Evolutionary conservation across 2,113 vertebrate genomes (phyloP).

Genomic region (Ophthalmolycus amberensis): DNA sequence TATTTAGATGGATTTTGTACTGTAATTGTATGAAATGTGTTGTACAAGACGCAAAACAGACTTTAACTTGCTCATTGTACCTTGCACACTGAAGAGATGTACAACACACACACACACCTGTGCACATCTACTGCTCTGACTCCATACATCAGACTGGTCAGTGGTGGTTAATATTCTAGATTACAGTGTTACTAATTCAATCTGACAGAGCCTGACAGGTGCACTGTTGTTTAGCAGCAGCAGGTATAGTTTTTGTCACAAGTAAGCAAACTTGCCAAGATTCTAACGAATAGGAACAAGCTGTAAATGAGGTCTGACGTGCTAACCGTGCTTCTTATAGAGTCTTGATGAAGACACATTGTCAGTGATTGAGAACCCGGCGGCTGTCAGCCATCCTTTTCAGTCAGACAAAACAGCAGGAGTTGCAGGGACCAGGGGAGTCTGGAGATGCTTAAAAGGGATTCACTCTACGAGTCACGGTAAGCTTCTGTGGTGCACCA

Average conservation of each 20-base stretch:
- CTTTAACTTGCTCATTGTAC: constrained; percentile 1
- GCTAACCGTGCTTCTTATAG: constrained; percentile 58
- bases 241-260: neutral
- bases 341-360: constrained; percentile 67
- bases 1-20: constrained; percentile 36
- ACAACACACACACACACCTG: constrained; percentile 3
- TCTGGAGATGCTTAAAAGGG: constrained; percentile 67
- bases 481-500: constrained; percentile 44
- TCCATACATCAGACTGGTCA: constrained; percentile 20
- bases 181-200: constrained; percentile 46
- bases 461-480: constrained; percentile 66
- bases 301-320: constrained; percentile 14
- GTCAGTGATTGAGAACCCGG: constrained; percentile 68
- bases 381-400: constrained; percentile 53
- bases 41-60: neutral
- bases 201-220: constrained; percentile 29
- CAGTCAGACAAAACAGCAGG: constrained; percentile 36
- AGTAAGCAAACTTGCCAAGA: constrained; percentile 15
- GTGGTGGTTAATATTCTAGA: constrained; percentile 1
- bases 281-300: constrained; percentile 2
- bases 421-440: constrained; percentile 26
- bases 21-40: constrained; percentile 1
- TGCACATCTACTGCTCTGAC: constrained; percentile 7
- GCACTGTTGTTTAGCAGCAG: constrained; percentile 26
- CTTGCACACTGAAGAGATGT: neutral